Evolutionary conservation across 2,797 vertebrate genomes (phyloP), one percentile per base, ranked within the genome.

Genomic region (Brachymystax lenok): DNA sequence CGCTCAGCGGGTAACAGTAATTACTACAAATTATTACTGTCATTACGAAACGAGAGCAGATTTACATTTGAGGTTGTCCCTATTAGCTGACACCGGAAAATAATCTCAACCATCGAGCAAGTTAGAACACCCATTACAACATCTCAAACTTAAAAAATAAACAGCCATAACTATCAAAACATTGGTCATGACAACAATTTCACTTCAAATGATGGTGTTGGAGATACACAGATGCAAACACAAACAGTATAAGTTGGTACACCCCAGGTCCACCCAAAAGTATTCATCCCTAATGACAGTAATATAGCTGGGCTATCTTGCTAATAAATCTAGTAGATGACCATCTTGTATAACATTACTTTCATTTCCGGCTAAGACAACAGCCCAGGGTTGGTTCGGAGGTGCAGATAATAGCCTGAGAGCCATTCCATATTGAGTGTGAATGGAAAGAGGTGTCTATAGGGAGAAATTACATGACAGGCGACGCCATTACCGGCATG

Each of bases 381-480:
- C 17, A 69, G 28, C 72, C 54, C 71, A 30, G 67, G 19, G 30
- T 19, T 69, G 69, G 5, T 12, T 8, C 14, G 27, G 16, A 66
- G 24, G 27, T 66, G 64, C 70, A 28, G 70, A 70, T 70, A 70
- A 70, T 51, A 21, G 46, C 12, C 33, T 27, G 40, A 71, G 46
- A 24, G 69, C 46, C 13, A 69, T 40, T 50, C 10, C 12, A 13
- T 19, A 27, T 69, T 1, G 17, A 46, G 30, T 17, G 21, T 16
- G 5, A 16, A 17, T 17, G 24, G 66, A 51, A 30, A 68, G 79
- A 73, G 52, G 56, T 73, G 74, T n/a, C 73, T 68, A 7, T 72
- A 63, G 77, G 10, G 40, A 46, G 61, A 64, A 77, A 66, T 87
- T 80, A 84, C 86, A 85, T 81, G 79, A 84, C 84, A 77, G 77